These are phyloP conservation scores for Sphaeridia pumilis DNA, from an alignment of 2,888 invertebrate genomes.

Conservation along the genomic window DNA sequence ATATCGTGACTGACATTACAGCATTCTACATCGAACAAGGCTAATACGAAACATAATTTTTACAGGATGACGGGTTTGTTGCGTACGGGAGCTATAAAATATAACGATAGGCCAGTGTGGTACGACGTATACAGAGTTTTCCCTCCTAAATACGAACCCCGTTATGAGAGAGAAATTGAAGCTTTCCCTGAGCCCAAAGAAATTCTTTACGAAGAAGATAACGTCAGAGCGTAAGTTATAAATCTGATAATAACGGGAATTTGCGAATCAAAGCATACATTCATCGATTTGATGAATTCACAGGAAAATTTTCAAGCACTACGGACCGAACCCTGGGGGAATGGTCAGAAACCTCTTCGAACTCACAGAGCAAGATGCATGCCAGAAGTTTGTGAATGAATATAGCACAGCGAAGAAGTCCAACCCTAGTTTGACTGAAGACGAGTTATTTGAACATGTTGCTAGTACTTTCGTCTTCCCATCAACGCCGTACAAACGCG, in stretches of 20 bases:
- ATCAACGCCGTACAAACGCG: neutral
- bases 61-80: too few relatives aligned
- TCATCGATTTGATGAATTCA: too few relatives aligned
- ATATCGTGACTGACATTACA: neutral
- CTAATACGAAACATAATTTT: too few relatives aligned
- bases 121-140: slow-evolving; percentile 80
- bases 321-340: slow-evolving; percentile 26
- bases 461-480: slow-evolving; percentile 41
- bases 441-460: slow-evolving; percentile 45
- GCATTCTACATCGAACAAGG: neutral
- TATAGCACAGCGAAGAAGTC: slow-evolving; percentile 50
- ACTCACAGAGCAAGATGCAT: slow-evolving; percentile 17
- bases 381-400: slow-evolving; percentile 46
- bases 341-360: slow-evolving; percentile 18
- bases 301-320: slow-evolving; percentile 41
- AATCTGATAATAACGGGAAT: too few relatives aligned
- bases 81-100: too few relatives aligned
- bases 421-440: slow-evolving; percentile 45
- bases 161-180: slow-evolving; percentile 53
- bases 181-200: slow-evolving; percentile 48
- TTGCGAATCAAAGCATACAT: too few relatives aligned
- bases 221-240: slow-evolving; percentile 70
- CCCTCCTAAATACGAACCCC: slow-evolving; percentile 76
- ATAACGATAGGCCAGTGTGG: slow-evolving; percentile 73
- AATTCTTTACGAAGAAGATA: slow-evolving; percentile 76